phyloP scores from a whole-genome alignment of 2,797 vertebrate genomes.

The Nannoperca obscura region DNA sequence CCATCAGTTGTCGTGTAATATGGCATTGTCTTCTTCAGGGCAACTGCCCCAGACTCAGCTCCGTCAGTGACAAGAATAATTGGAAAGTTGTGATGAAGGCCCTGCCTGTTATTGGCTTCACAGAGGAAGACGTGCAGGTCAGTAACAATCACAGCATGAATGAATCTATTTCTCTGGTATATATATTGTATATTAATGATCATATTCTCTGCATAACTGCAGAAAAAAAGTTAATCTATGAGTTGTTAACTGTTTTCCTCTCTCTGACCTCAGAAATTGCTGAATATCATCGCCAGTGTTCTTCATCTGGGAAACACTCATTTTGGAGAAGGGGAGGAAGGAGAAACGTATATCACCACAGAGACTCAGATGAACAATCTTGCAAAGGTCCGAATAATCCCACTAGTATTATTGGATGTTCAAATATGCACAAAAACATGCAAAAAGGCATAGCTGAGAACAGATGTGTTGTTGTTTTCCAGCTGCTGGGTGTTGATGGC shows the following conservation, averaged over 20 bases:
- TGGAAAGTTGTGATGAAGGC: constrained; percentile 94
- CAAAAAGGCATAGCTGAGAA: constrained; percentile 37
- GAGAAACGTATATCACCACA: constrained; percentile 90
- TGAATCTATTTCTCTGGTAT: background rate
- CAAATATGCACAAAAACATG: constrained; percentile 34
- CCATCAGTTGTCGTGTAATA: constrained; percentile 1
- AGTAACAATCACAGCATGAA: constrained; percentile 33
- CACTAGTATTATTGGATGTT: constrained; percentile 30
- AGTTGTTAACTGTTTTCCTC: constrained; percentile 33
- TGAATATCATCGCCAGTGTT: constrained; percentile 93
- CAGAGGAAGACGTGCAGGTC: constrained; percentile 92
- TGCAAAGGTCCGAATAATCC: constrained; percentile 87
- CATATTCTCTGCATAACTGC: background rate
- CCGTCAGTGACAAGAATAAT: constrained; percentile 96
- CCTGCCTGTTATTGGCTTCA: constrained; percentile 91
- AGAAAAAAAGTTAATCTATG: constrained; percentile 1
- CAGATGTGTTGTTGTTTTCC: constrained; percentile 73
- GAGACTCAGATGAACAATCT: constrained; percentile 92
- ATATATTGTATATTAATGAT: background rate
- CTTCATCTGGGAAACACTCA: constrained; percentile 96
- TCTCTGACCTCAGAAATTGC: constrained; percentile 86
- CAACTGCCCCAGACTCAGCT: constrained; percentile 95
- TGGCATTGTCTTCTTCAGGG: constrained; percentile 84
- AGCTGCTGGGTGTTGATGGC: constrained; percentile 93
- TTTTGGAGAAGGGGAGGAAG: constrained; percentile 93